These are phyloP conservation scores for Aix galericulata DNA, from an alignment of 2,113 vertebrate genomes.

Conservation along the genomic window DNA sequence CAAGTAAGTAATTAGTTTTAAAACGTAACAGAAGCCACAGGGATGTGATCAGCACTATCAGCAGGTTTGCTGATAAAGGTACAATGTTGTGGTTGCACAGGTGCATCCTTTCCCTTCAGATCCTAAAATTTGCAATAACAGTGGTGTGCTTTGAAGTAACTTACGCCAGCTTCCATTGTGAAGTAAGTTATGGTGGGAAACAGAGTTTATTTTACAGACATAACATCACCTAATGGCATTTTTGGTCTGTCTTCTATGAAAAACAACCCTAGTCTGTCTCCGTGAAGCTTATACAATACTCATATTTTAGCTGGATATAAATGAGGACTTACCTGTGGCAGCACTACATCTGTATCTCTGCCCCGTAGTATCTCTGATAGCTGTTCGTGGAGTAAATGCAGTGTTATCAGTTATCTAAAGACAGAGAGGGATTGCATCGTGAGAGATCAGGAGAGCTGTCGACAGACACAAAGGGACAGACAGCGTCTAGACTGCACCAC, in stretches of 20 bases:
- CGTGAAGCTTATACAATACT: background rate
- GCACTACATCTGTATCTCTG: background rate
- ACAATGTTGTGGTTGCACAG: background rate
- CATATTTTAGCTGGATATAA: background rate
- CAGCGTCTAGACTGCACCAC: background rate
- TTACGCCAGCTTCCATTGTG: background rate
- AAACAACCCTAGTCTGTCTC: background rate
- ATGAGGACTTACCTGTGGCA: background rate
- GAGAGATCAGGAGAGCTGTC: background rate
- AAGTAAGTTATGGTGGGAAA: background rate
- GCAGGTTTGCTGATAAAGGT: background rate
- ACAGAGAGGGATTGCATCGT: background rate
- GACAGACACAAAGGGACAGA: background rate
- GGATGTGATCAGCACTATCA: background rate
- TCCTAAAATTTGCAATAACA: background rate
- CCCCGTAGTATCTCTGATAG: background rate
- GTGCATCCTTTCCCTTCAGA: background rate
- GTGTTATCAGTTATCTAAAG: background rate
- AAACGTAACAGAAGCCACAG: background rate
- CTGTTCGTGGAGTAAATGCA: background rate
- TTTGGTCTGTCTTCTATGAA: background rate
- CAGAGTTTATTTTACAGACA: background rate
- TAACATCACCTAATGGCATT: background rate
- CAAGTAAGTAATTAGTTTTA: conserved; percentile 7
- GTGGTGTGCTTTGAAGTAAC: background rate